Percentiles rank a stretch among this genome's conserved stretches.
phyloP scores from a whole-genome alignment of 2,113 vertebrate species.

The Capreolus pygargus region DNA sequence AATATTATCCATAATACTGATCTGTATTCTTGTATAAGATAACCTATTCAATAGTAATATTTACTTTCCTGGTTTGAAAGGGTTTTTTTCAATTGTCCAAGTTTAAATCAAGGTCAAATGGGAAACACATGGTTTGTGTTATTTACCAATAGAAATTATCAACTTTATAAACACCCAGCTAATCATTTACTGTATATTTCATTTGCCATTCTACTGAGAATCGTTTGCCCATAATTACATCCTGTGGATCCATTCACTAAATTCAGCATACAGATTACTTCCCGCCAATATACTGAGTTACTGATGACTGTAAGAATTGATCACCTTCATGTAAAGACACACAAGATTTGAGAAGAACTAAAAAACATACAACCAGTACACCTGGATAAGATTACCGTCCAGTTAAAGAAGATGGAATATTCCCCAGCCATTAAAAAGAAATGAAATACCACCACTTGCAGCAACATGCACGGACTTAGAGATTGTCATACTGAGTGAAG shows the following conservation, averaged over 20 bases:
- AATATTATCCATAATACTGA: conserved; percentile 38
- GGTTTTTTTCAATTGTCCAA: neutral
- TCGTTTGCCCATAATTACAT: neutral
- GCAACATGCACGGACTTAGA: neutral
- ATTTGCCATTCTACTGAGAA: neutral
- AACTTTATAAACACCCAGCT: conserved; percentile 57
- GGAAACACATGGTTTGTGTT: conserved; percentile 64
- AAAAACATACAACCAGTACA: neutral
- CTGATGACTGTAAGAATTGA: neutral
- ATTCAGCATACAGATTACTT: neutral
- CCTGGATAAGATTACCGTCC: neutral
- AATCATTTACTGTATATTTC: conserved; percentile 59
- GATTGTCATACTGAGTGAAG: neutral
- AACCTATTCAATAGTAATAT: conserved; percentile 41
- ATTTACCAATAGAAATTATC: conserved; percentile 70
- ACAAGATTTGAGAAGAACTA: neutral
- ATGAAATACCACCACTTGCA: neutral
- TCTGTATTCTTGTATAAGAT: conserved; percentile 49
- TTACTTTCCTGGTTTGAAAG: neutral
- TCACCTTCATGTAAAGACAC: neutral
- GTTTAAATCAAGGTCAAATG: neutral
- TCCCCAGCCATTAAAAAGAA: neutral
- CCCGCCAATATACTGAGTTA: too few relatives aligned
- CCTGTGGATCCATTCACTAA: neutral
- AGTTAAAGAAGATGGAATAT: neutral